Conservation (phyloP, 2,113 vertebrate species). For the Emydocephalus ijimae region DNA sequence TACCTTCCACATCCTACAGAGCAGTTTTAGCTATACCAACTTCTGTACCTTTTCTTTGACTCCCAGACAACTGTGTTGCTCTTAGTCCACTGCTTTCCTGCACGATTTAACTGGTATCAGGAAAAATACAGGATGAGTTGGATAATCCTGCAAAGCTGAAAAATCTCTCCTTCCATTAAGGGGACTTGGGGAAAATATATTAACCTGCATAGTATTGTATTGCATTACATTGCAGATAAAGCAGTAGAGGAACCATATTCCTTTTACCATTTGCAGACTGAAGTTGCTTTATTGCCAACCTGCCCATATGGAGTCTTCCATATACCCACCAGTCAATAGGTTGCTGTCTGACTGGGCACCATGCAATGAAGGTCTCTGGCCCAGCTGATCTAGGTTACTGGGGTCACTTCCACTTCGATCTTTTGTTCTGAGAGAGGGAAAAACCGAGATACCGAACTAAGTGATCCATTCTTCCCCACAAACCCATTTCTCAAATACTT, state of each 20-base stretch:
- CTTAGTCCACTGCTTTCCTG: neutral
- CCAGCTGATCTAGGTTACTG: slow-evolving; percentile 74
- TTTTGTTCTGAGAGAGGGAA: slow-evolving; percentile 47
- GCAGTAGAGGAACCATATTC: neutral
- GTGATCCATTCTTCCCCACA: neutral
- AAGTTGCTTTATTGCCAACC: neutral
- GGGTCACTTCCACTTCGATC: slow-evolving; percentile 83
- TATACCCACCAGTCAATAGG: slow-evolving; percentile 67
- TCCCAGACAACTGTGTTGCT: neutral
- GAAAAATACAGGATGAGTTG: neutral
- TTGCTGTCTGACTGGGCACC: slow-evolving; percentile 77
- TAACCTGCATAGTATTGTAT: neutral
- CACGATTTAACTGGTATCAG: neutral
- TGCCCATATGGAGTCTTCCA: neutral
- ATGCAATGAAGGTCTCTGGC: slow-evolving; percentile 70
- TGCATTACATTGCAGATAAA: neutral
- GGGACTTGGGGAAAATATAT: neutral
- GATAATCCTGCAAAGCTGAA: neutral
- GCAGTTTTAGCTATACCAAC: neutral
- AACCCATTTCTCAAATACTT: neutral
- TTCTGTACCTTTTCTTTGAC: neutral
- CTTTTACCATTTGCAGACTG: too few species aligned
- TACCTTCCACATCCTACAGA: neutral
- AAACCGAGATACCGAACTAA: neutral
- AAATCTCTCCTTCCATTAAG: neutral